These are phyloP conservation scores for Lithophane leautieri DNA, from an alignment of 2,888 invertebrate genomes.

Conservation along the genomic window DNA sequence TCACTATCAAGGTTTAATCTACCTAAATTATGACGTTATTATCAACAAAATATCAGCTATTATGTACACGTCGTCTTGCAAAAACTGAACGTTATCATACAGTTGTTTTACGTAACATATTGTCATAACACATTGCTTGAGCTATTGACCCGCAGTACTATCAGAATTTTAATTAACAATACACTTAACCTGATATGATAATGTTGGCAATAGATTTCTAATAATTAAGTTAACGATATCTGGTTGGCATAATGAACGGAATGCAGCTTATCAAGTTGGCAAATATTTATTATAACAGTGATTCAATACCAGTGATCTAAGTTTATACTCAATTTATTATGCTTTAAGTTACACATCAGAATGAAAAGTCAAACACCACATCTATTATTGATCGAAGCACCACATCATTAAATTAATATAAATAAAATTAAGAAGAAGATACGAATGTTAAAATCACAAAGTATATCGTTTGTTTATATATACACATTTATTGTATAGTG, in stretches of 20 bases:
- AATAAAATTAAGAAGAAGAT: not conserved
- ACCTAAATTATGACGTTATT: slow-evolving; percentile 30
- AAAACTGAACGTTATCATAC: slow-evolving; percentile 24
- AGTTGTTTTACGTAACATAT: slow-evolving; percentile 44
- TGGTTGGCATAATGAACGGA: slow-evolving; percentile 37
- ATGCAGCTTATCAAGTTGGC: slow-evolving; percentile 3
- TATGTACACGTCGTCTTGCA: slow-evolving; percentile 15
- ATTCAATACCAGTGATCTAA: not conserved
- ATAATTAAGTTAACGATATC: slow-evolving; percentile 31
- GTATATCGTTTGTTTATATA: too few relatives aligned
- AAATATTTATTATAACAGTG: not conserved
- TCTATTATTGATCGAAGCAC: too few relatives aligned
- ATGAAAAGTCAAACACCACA: not conserved
- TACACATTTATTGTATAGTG: not conserved
- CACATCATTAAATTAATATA: not conserved
- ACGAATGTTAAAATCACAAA: not conserved
- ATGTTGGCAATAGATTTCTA: slow-evolving; percentile 39
- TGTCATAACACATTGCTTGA: slow-evolving; percentile 49
- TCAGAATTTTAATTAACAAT: slow-evolving; percentile 46
- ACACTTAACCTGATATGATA: slow-evolving; percentile 51
- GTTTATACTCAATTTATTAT: not conserved
- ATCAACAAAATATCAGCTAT: slow-evolving; percentile 3
- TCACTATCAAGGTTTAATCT: slow-evolving; percentile 39
- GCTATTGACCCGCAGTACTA: slow-evolving; percentile 47
- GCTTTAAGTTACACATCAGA: not conserved